Evolutionary conservation across 2,113 vertebrate species (phyloP).

Genomic region (Scomber japonicus): DNA sequence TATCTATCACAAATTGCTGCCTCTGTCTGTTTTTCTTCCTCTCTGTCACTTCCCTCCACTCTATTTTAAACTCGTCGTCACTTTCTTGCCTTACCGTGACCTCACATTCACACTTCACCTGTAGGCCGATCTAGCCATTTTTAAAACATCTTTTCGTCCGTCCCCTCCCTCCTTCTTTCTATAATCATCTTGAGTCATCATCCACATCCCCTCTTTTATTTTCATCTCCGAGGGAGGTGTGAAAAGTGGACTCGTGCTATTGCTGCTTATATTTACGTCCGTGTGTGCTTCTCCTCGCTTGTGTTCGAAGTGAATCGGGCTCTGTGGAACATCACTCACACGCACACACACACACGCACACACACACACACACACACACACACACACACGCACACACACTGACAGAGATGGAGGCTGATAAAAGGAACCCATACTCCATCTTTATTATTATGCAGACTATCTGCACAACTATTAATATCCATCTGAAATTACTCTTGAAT

Average conservation of each 20-base stretch:
- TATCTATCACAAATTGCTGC: neutral
- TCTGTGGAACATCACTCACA: slow-evolving; percentile 50
- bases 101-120: neutral
- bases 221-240: slow-evolving; percentile 22
- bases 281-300: slow-evolving; percentile 27
- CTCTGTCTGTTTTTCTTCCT: slow-evolving; percentile 1
- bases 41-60: neutral
- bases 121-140: neutral
- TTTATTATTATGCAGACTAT: neutral
- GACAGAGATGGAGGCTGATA: no score
- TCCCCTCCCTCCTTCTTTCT: neutral
- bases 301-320: slow-evolving; percentile 40
- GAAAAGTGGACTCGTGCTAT: slow-evolving; percentile 22
- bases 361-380: neutral
- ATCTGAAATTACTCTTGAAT: neutral
- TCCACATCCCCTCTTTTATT: neutral
- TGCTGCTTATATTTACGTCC: slow-evolving; percentile 8
- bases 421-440: neutral
- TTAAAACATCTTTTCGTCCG: neutral
- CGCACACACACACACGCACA: neutral
- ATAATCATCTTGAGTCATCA: neutral
- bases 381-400: neutral
- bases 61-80: neutral
- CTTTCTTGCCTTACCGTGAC: neutral
- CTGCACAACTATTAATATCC: neutral